Conservation (phyloP, 2,888 invertebrate genomes). For the Meta bourneti region DNA sequence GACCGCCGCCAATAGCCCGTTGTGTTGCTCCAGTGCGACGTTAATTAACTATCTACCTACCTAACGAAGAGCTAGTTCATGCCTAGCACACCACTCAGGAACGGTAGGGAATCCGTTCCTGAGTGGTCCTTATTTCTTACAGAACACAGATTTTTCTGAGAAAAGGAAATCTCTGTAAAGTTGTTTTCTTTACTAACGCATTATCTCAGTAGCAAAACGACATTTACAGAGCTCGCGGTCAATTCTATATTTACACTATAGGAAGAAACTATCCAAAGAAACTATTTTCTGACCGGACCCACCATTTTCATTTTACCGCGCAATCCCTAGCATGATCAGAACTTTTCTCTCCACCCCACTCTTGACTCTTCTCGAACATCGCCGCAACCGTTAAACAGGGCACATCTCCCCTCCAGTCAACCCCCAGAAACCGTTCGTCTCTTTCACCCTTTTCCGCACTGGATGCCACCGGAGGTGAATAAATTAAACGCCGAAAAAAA, state of each 20-base stretch:
- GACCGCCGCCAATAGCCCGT: too few species aligned
- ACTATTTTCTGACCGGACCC: not conserved
- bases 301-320: not conserved
- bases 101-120: too few species aligned
- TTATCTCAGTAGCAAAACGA: not conserved
- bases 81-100: too few species aligned
- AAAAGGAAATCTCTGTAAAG: not conserved
- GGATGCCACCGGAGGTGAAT: constrained; percentile 11
- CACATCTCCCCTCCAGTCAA: not conserved
- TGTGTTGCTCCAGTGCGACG: too few species aligned
- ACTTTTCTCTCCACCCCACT: not conserved
- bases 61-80: too few species aligned
- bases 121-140: too few species aligned
- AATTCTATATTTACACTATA: not conserved
- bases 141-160: too few species aligned
- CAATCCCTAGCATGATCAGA: not conserved
- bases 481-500: constrained; percentile 20
- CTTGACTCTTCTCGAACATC: not conserved
- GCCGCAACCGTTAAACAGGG: not conserved
- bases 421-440: not conserved
- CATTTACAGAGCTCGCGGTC: not conserved
- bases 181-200: not conserved
- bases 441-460: constrained; percentile 30
- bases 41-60: too few species aligned
- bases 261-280: too few species aligned